These are phyloP conservation scores for Apis dorsata DNA, from an alignment of 1,140 invertebrate species.

Conservation along the genomic window DNA sequence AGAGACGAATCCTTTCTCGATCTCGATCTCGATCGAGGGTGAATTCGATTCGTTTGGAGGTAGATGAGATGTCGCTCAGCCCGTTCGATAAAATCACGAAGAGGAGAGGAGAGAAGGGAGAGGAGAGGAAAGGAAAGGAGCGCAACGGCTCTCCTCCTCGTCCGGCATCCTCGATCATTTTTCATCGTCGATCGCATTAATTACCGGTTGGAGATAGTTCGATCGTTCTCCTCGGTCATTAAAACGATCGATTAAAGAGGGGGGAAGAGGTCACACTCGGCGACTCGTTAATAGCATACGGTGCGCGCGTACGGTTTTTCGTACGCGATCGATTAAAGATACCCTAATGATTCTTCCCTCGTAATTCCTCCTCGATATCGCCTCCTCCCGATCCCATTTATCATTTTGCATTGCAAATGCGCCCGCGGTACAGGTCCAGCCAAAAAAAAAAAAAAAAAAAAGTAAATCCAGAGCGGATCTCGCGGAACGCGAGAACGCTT, in stretches of 20 bases:
- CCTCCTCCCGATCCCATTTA: conserved; percentile 30
- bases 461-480: neutral
- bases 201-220: conserved; percentile 64
- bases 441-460: too few relatives aligned
- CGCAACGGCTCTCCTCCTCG: too few relatives aligned
- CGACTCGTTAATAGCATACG: conserved; percentile 57
- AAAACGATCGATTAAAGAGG: conserved; percentile 71
- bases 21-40: too few relatives aligned
- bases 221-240: conserved; percentile 67
- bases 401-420: conserved; percentile 35
- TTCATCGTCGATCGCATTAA: conserved; percentile 70
- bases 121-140: too few relatives aligned
- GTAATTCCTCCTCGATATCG: conserved; percentile 44
- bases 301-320: conserved; percentile 53
- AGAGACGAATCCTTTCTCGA: too few relatives aligned
- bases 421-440: neutral
- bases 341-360: conserved; percentile 60
- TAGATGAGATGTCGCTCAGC: conserved; percentile 36
- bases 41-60: neutral
- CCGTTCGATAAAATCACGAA: conserved; percentile 39
- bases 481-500: neutral
- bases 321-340: conserved; percentile 65
- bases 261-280: conserved; percentile 62
- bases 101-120: neutral
- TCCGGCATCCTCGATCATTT: conserved; percentile 61